phyloP scores from a whole-genome alignment of 2,888 invertebrate species.

The Chelonus formosanus region DNA sequence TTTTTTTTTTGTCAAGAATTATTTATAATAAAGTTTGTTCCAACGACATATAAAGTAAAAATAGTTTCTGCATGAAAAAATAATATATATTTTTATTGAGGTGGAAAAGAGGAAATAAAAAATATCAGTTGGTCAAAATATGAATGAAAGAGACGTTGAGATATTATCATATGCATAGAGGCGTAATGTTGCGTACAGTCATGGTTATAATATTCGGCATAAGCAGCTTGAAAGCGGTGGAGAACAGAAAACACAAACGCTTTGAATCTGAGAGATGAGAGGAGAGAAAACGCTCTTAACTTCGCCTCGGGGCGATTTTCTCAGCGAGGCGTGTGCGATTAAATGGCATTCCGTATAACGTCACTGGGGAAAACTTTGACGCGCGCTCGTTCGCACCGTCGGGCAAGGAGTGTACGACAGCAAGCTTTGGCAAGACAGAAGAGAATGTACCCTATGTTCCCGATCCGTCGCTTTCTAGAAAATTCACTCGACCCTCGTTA shows the following conservation, averaged over 20 bases:
- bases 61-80: too few relatives aligned
- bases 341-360: constrained; percentile 28
- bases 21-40: too few relatives aligned
- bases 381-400: constrained; percentile 42
- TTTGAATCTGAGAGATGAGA: not conserved
- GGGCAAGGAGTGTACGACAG: constrained; percentile 29
- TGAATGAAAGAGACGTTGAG: not conserved
- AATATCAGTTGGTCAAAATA: not conserved
- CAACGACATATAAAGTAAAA: too few relatives aligned
- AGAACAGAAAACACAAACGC: not conserved
- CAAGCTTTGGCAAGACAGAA: constrained; percentile 5
- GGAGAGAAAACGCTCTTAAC: constrained; percentile 9
- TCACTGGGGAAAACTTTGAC: constrained; percentile 40
- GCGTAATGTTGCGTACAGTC: not conserved
- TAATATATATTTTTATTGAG: too few relatives aligned
- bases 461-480: constrained; percentile 20
- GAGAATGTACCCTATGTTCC: constrained; percentile 8
- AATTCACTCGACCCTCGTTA: constrained; percentile 28
- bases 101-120: too few relatives aligned
- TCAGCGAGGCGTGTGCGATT: constrained; percentile 28
- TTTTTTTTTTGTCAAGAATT: too few relatives aligned
- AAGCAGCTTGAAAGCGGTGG: too few relatives aligned
- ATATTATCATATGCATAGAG: not conserved
- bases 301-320: constrained; percentile 14
- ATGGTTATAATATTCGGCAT: not conserved